Evolutionary conservation across 2,888 invertebrate species (phyloP), one percentile per base, ranked within the genome.

Genomic region (Mycalesis mineus): DNA sequence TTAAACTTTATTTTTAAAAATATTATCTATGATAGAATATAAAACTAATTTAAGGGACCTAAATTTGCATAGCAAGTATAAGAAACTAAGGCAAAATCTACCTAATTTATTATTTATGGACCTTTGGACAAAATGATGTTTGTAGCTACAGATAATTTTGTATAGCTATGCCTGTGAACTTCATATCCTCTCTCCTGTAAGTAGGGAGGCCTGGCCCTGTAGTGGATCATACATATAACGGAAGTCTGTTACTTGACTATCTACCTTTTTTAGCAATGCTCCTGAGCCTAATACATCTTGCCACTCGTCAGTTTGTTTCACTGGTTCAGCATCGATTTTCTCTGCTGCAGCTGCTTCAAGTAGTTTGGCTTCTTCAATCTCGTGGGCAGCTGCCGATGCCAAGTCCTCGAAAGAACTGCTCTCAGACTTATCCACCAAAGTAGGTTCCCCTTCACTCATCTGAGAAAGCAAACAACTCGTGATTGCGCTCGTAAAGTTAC

Each of bases 261-360:
- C 15, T 62, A 88, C 91, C 83, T 91, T 92, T 77, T 92, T 92
- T 37, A 91, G 80, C 33, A 96, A 78, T 60, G 94, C 92, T 28
- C 94, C 94, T 82, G 94, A 96, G 11, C 96, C 96, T 57, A 96
- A 87, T 54, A 97, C 91, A 81, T 96, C 96, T 66, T 95, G 90
- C 91, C 94, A 94, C 65, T 93, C 93, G 17, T 92, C 82, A 40
- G 41, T 29, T 8, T 58, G 39, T 40, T 71, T 68, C 49, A 81
- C 81, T 36, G 70, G 65, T 36, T 76, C 65, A 60, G 77, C 82
- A 29, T 81, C 79, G 14, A 14, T 17, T 57, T 77, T 81, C 31
- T 78, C 80, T 2, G 76, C 66, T 11, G 81, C 81, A 7, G 79
- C 85, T 42, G 82, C 88, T 58, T 83, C 88, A 0, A 87, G 84